A percentile compares a stretch with the other conserved stretches of the same genome.
phyloP scores from a whole-genome alignment of 2,888 invertebrate species.

The Heliconius cydno region DNA sequence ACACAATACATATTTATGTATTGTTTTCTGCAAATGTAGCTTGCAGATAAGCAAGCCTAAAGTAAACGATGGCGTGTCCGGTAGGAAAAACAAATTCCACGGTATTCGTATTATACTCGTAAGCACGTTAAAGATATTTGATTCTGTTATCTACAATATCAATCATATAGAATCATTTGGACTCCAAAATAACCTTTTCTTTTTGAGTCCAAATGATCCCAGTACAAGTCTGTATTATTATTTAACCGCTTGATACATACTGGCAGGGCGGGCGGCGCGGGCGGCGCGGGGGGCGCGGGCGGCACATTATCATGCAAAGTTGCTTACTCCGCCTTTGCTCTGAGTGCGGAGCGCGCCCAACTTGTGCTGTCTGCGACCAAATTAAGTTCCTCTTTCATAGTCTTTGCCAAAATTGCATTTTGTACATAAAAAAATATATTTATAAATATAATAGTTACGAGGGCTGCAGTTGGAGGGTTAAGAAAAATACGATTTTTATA shows the following conservation, averaged over 20 bases:
- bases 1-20: background rate
- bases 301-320: conserved; percentile 35
- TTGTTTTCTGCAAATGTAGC: too few species aligned
- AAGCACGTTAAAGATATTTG: background rate
- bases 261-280: background rate
- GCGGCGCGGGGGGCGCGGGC: background rate
- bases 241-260: background rate
- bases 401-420: background rate
- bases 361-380: conserved; percentile 33
- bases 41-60: background rate
- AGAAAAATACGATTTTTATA: too few species aligned
- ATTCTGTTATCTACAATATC: background rate
- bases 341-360: conserved; percentile 13
- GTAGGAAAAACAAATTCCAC: too few species aligned
- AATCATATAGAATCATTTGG: background rate
- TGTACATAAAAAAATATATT: background rate
- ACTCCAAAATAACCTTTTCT: background rate
- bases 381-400: conserved; percentile 28
- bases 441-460: background rate
- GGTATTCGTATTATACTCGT: background rate
- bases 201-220: too few species aligned
- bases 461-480: too few species aligned
- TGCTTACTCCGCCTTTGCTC: conserved; percentile 16
- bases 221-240: background rate
- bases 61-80: too few species aligned